Evolutionary conservation across 2,888 invertebrate species (phyloP), one percentile per base, ranked within the genome.

Genomic region (Papilio elwesi): DNA sequence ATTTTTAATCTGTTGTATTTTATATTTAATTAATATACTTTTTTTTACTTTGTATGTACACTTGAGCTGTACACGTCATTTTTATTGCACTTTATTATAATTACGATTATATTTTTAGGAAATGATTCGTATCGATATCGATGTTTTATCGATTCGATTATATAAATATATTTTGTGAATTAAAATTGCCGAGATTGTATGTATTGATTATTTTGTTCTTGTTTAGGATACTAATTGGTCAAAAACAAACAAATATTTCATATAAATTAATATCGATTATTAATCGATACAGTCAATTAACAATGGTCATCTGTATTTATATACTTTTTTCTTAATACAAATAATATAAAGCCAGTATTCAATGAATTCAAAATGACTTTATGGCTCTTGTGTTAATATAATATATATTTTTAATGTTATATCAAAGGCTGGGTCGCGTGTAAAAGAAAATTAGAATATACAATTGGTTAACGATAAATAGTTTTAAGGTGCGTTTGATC

Each of bases 381-480:
- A 75, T 79, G 78, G 81, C 76, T 77, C 68, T 26, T 15, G 66
- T 73, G 73, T 66, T 9, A 51, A 65, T 70, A 70, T 9, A 51
- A 65, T 70, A 70, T 75, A 65, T 75, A 10, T 72, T 64, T 66
- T 75, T 74, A 71, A 68, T 75, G 72, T 71, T 74, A 66, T 71
- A 73, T 72, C 67, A 81, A 88, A 90, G 89, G 90, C 90, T 91
- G 91, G 90, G 90, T 84, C 83, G 81, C 78, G 90, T 91, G 89
- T 90, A 89, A 84, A 82, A 76, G 75, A 74, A 74, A 76, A 62
- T 75, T 76, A 78, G 74, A 64, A 51, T 69, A 43, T 74, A 75
- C 75, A 74, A 76, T 77, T 77, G 75, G 68, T 69, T 74, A 69
- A 70, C 74, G 55, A 76, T 74, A 74, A 71, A 68, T 77, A 78